These are phyloP conservation scores for Cephus cinctus DNA, from an alignment of 1,140 invertebrate genomes.

Conservation along the genomic window DNA sequence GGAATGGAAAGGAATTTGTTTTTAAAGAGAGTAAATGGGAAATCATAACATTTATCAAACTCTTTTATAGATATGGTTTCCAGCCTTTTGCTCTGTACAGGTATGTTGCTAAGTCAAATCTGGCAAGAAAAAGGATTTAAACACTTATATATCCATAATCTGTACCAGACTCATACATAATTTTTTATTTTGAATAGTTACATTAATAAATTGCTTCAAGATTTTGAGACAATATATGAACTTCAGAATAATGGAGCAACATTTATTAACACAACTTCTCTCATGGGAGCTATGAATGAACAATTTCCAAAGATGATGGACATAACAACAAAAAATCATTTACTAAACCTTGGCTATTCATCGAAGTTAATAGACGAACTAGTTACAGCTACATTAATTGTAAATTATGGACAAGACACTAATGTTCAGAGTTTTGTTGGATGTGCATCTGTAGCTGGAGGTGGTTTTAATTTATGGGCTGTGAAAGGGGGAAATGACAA, in stretches of 20 bases:
- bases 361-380: conserved; percentile 60
- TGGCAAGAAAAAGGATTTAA: too few species aligned
- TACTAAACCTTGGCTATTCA: conserved; percentile 51
- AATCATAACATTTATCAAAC: conserved; percentile 48
- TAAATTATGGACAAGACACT: conserved; percentile 67
- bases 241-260: conserved; percentile 56
- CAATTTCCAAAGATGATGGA: conserved; percentile 55
- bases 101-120: conserved; percentile 37
- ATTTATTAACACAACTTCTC: conserved; percentile 55
- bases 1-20: conserved; percentile 59
- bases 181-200: conserved; percentile 27
- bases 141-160: too few species aligned
- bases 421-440: conserved; percentile 64
- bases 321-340: conserved; percentile 44
- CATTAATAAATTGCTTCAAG: conserved; percentile 33
- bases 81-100: conserved; percentile 52
- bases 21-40: conserved; percentile 56
- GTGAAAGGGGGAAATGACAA: conserved; percentile 65
- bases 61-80: conserved; percentile 62
- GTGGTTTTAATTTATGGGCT: conserved; percentile 59
- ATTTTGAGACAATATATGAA: conserved; percentile 60
- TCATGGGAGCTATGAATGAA: conserved; percentile 59
- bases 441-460: conserved; percentile 60
- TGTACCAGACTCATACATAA: too few species aligned
- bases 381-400: conserved; percentile 56